A percentile compares a stretch with the other conserved stretches of the same genome.
Conservation (phyloP, 2,797 vertebrate species). For the Synanceia verrucosa region DNA sequence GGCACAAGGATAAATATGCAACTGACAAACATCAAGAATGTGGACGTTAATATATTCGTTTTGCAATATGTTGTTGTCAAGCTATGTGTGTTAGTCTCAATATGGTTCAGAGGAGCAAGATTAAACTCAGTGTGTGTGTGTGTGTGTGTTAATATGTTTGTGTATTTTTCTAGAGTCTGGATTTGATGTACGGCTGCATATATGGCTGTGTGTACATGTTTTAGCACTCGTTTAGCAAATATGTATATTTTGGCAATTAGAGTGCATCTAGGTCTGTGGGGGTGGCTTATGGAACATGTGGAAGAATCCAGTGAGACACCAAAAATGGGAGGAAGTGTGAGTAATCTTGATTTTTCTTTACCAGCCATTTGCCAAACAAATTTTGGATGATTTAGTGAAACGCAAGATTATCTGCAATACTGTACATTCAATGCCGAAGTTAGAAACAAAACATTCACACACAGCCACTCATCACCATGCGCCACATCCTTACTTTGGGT, state of each 20-base stretch:
- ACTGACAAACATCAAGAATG: constrained; percentile 19
- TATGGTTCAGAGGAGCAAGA: neutral
- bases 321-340: constrained; percentile 15
- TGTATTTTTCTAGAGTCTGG: neutral
- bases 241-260: constrained; percentile 4
- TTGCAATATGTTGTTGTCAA: constrained; percentile 7
- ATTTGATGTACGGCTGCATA: neutral
- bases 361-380: constrained; percentile 1
- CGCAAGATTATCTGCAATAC: neutral
- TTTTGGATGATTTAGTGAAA: constrained; percentile 1
- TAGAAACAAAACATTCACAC: neutral
- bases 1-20: constrained; percentile 21
- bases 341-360: constrained; percentile 38
- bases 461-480: neutral
- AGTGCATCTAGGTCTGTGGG: neutral
- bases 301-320: neutral
- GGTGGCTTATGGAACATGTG: neutral
- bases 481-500: neutral
- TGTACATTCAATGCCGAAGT: neutral
- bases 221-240: neutral
- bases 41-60: constrained; percentile 15
- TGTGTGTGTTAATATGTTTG: neutral
- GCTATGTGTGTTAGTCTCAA: neutral
- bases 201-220: neutral
- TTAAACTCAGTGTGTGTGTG: neutral